Percentiles rank a stretch among this genome's conserved stretches.
These are phyloP conservation scores for Lissocephala sabroskyi DNA, from an alignment of 2,888 invertebrate genomes.

Conservation along the genomic window DNA sequence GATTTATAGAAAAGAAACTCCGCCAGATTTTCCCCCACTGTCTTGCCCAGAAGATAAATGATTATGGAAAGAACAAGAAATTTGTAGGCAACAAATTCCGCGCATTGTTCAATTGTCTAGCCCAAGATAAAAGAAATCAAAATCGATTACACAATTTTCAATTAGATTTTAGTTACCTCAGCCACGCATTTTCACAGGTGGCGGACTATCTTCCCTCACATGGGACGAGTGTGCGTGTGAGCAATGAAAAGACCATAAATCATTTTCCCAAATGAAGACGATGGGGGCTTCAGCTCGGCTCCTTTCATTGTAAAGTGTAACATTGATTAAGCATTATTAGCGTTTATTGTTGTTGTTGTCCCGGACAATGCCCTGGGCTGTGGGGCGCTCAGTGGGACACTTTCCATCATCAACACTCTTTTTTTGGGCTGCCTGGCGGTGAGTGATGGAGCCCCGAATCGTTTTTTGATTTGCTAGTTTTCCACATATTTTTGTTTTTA, in stretches of 20 bases:
- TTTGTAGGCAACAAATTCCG: too few relatives aligned
- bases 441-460: constrained; percentile 54
- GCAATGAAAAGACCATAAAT: constrained; percentile 56
- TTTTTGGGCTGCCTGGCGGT: neutral
- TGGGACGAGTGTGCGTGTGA: too few relatives aligned
- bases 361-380: constrained; percentile 6
- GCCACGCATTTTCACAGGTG: constrained; percentile 38
- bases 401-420: constrained; percentile 59
- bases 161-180: constrained; percentile 12
- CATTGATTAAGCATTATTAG: constrained; percentile 69
- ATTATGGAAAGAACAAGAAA: constrained; percentile 41
- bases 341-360: constrained; percentile 48
- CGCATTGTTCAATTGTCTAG: constrained; percentile 5
- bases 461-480: too few relatives aligned
- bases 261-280: constrained; percentile 53
- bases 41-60: constrained; percentile 47
- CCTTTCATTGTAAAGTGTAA: constrained; percentile 61
- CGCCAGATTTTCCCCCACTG: constrained; percentile 1
- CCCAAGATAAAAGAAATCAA: constrained; percentile 12
- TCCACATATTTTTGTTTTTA: too few relatives aligned
- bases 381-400: constrained; percentile 56
- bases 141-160: constrained; percentile 41
- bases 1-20: constrained; percentile 18
- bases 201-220: too few relatives aligned
- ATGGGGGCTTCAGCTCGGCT: neutral